Base-by-base conservation (phyloP, 2,888 invertebrate species). In the Blastobasis adustella region DNA sequence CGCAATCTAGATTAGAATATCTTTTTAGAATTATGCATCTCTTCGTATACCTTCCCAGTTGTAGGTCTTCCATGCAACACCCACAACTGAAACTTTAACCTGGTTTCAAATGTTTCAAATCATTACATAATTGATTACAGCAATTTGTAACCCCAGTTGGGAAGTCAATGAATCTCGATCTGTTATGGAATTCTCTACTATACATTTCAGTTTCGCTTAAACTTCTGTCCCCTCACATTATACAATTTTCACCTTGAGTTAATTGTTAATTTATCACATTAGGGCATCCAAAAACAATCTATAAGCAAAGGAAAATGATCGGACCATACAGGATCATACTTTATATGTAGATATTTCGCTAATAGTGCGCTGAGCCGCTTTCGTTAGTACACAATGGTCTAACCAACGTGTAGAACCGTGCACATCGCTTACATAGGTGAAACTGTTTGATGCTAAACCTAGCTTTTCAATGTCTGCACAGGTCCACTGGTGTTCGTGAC, bases 1-100 rank as follows among this genome's bases (percentile, higher is more conserved):
- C 47, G 55, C 37, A 54, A 43, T 41, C 45, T 49, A 10, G 42
- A n/a, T 44, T 59, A 57, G 49, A 59, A 57, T n/a, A 46, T 7
- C 40, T 49, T 51, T 37, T 49, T 43, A 10, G 45, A 41, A 9
- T 50, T 42, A 23, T 47, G 41, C 56, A 59, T 57, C 4, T 51
- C 47, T 7, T 57, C 49, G 37, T 51, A 56, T 36, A 49, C 8
- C 10, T 5, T n/a, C 6, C 57, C 62, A 43, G 8, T 36, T 9
- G 4, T 42, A 9, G 42, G 7, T 50, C 46, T 9, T 39, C 41
- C 8, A 10, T 42, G 5, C 46, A 45, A 40, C 37, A 5, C 5
- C 45, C 45, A 45, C 45, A 45, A 6, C 10, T 36, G 10, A 10
- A 45, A 45, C 23, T 45, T 45, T 5, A 10, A 10, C 45, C 36